Conservation (phyloP, 2,797 vertebrate species). For the Acropternis orthonyx region DNA sequence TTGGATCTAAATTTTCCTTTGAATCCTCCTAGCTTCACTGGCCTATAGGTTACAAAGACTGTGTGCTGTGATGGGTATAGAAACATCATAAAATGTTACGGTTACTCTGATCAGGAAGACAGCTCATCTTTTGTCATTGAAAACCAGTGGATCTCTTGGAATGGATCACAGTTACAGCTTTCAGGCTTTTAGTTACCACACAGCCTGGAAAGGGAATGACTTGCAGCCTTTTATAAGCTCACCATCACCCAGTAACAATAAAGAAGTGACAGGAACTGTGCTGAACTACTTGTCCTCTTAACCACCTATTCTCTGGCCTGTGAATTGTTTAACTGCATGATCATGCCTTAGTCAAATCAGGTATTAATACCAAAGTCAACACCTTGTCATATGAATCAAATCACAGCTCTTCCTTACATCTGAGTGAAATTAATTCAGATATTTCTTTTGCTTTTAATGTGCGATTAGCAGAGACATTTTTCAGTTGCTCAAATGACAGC, state of each 20-base stretch:
- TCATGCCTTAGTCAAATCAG: neutral
- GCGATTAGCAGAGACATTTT: constrained; percentile 54
- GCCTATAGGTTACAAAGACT: neutral
- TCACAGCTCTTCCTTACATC: constrained; percentile 36
- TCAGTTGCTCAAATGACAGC: constrained; percentile 47
- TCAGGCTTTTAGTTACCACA: neutral
- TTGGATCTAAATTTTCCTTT: neutral
- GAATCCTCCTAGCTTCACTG: neutral
- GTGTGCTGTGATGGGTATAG: neutral
- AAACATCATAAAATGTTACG: neutral
- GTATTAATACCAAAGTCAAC: neutral
- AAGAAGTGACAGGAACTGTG: neutral
- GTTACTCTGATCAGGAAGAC: neutral
- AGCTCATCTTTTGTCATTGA: neutral
- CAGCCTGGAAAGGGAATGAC: neutral
- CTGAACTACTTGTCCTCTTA: neutral
- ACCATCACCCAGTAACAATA: neutral
- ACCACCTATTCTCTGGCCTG: neutral
- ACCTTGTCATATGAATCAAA: neutral
- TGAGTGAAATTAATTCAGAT: constrained; percentile 46
- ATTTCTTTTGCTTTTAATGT: constrained; percentile 39
- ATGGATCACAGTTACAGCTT: neutral
- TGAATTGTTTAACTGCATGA: neutral
- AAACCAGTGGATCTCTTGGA: neutral
- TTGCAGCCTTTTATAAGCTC: neutral